Percentiles rank a stretch among this genome's conserved stretches.
phyloP scores from a whole-genome alignment of 2,113 vertebrate species.

The Lasiurus borealis region DNA sequence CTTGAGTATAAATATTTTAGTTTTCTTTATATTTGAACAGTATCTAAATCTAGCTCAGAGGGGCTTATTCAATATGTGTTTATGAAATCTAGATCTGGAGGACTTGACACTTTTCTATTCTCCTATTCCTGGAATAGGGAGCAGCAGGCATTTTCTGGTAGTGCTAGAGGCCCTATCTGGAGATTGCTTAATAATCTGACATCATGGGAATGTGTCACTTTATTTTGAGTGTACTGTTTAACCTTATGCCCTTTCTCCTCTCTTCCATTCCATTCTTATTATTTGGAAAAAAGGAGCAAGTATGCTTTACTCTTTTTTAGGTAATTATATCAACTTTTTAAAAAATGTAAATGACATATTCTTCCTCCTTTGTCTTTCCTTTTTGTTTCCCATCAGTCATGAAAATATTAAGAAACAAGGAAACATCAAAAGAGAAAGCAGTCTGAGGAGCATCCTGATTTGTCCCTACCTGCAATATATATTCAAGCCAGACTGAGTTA shows the following conservation, averaged over 20 bases:
- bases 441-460: constrained; percentile 52
- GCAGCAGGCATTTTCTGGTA: not conserved
- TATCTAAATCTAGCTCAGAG: not conserved
- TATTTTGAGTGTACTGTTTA: not conserved
- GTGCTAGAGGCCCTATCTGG: not conserved
- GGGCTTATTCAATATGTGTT: not conserved
- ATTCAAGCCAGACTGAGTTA: constrained; percentile 61
- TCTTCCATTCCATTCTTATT: not conserved
- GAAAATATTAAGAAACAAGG: constrained; percentile 60
- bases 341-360: not conserved
- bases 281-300: not conserved
- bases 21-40: not conserved
- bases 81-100: not conserved
- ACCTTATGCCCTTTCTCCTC: not conserved
- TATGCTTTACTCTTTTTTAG: not conserved
- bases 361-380: not conserved
- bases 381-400: not conserved
- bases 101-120: not conserved
- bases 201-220: not conserved
- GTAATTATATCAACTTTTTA: not conserved
- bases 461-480: constrained; percentile 76
- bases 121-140: not conserved
- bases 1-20: not conserved
- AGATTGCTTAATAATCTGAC: not conserved
- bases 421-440: constrained; percentile 35